Conservation (phyloP, 2,113 vertebrate species). For the Microcebus lehilahytsara region DNA sequence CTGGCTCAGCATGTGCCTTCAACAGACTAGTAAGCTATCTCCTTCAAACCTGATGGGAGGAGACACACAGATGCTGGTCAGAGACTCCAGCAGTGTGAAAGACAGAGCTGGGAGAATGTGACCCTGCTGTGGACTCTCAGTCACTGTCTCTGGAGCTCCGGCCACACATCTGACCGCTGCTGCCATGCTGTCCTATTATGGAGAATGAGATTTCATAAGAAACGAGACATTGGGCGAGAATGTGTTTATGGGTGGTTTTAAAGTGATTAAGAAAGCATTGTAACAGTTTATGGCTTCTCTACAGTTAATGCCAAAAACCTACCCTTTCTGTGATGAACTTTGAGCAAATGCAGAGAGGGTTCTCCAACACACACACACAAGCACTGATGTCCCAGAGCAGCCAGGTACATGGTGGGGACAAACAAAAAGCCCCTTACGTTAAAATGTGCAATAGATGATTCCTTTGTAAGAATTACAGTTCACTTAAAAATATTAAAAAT, state of each 20-base stretch:
- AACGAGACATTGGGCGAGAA: not conserved
- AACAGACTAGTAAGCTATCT: slow-evolving; percentile 75
- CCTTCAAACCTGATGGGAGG: slow-evolving; percentile 78
- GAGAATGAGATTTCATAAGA: not conserved
- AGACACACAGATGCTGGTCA: not conserved
- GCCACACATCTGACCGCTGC: rapidly evolving
- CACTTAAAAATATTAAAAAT: not conserved
- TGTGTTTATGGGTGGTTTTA: not conserved
- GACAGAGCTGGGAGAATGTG: too few relatives aligned
- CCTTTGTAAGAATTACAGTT: not conserved
- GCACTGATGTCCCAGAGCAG: not conserved
- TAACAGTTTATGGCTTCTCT: not conserved
- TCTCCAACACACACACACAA: not conserved
- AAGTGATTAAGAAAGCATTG: not conserved
- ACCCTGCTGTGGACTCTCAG: not conserved
- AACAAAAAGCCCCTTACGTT: not conserved
- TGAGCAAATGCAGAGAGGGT: not conserved
- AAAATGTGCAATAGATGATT: not conserved
- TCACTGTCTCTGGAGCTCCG: rapidly evolving
- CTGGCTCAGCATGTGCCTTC: not conserved
- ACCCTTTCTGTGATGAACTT: not conserved
- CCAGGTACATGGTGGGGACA: not conserved
- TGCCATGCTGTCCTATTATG: not conserved
- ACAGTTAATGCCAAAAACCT: not conserved
- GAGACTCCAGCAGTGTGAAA: rapidly evolving